Percentiles rank a stretch among this genome's conserved stretches.
These are phyloP conservation scores for Onychomys arenicola DNA, from an alignment of 2,797 vertebrate species.

Conservation along the genomic window DNA sequence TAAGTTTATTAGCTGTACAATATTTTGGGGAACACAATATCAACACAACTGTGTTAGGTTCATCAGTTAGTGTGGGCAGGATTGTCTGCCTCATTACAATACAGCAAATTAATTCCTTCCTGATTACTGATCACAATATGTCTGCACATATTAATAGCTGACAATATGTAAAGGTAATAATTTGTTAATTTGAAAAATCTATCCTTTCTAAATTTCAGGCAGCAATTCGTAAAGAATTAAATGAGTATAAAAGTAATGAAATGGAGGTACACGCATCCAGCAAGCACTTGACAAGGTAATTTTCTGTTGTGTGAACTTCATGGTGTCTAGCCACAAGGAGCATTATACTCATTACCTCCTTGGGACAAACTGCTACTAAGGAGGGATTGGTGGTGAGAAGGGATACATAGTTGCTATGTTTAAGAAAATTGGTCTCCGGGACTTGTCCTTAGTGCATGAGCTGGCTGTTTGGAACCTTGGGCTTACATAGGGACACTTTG, in stretches of 20 bases:
- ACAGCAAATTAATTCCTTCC: neutral
- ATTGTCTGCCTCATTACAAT: neutral
- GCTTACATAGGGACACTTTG: too few species aligned
- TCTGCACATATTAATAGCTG: too few species aligned
- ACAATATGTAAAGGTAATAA: too few species aligned
- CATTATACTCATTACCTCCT: too few species aligned
- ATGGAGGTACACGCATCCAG: conserved; percentile 99
- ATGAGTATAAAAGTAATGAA: conserved; percentile 99
- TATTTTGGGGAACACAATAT: too few species aligned
- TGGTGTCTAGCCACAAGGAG: neutral
- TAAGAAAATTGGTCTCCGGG: neutral
- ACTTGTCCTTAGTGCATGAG: too few species aligned
- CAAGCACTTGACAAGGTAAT: conserved; percentile 98
- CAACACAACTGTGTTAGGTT: too few species aligned
- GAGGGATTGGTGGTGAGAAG: neutral
- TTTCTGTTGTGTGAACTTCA: neutral
- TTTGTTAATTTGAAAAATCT: neutral
- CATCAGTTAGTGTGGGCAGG: neutral
- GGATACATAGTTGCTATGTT: neutral
- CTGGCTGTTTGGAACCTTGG: too few species aligned
- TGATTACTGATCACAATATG: too few species aligned
- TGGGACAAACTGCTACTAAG: neutral
- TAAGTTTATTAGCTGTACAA: too few species aligned
- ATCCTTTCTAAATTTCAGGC: conserved; percentile 89
- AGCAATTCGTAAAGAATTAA: conserved; percentile 98